Percentiles rank a stretch among this genome's conserved stretches.
Evolutionary conservation across 2,888 invertebrate species (phyloP).

Genomic region (Dasysyrphus albostriatus): DNA sequence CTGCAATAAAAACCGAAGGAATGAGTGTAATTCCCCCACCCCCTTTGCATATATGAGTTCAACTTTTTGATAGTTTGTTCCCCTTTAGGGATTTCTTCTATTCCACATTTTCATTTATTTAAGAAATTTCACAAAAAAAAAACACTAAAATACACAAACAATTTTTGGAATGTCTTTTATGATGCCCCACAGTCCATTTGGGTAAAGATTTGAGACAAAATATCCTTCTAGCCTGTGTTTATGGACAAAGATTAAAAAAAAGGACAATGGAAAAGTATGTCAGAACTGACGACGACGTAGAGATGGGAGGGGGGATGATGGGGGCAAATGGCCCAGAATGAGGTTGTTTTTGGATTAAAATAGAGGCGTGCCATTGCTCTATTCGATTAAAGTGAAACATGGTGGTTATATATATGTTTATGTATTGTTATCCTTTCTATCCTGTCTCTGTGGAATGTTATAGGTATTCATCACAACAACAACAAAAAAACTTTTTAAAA

Average conservation of each 20-base stretch:
- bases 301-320: no score
- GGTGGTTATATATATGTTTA: no score
- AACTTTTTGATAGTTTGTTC: neutral
- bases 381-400: neutral
- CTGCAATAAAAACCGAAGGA: neutral
- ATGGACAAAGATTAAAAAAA: neutral
- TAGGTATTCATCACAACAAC: neutral
- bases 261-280: neutral
- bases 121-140: constrained; percentile 23
- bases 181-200: neutral
- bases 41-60: neutral
- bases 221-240: neutral
- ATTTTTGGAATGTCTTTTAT: constrained; percentile 4
- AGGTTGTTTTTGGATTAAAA: neutral
- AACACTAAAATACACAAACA: neutral
- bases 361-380: neutral
- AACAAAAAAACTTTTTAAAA: constrained; percentile 3
- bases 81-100: neutral
- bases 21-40: neutral
- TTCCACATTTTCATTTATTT: constrained; percentile 12
- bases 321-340: neutral
- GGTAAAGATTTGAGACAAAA: neutral
- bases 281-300: neutral
- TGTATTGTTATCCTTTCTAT: neutral
- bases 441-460: neutral